Evolutionary conservation across 2,797 vertebrate genomes (phyloP), one percentile per base, ranked within the genome.

Genomic region (Chloroceryle amazona): DNA sequence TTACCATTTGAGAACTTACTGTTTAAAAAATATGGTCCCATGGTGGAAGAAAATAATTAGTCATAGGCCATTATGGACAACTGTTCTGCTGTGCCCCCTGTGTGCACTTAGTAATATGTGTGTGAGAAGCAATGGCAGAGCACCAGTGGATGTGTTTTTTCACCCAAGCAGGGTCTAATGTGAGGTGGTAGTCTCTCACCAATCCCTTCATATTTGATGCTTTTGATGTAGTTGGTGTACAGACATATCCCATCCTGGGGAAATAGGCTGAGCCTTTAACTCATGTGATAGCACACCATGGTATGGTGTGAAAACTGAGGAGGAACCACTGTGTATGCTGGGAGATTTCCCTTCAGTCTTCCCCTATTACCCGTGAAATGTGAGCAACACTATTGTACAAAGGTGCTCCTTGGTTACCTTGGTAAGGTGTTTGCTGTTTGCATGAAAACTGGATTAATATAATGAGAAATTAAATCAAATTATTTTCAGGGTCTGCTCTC

Each of bases 21-120:
- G 8, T 73, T 90, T 49, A 54, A 92, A 49, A 93, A 82, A 68
- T 66, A 79, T 19, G 19, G 46, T 74, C 74, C 35, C 79, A 90
- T 79, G 62, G 51, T 1, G 3, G 90, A 68, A 62, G 29, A 74
- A 88, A 85, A 81, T 76, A 90, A 90, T 83, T 86, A 84, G 71
- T 89, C 82, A 75, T 62, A 86, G 61, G 11, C 51, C 72, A 62
- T 84, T 67, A 46, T 28, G 39, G 92, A 13, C 57, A 91, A 78
- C 41, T 85, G 74, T 16, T 79, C 35, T 68, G 35, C 57, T 41
- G 23, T 76, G 46, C 22, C 74, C 44, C 80, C 46, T 79, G 1
- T 57, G 42, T 81, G 76, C n/a, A 37, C 39, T 80, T 74, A 75
- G 51, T 28, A 78, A 26, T 42, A 61, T 0, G 1, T 31, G 29